Base-by-base conservation (phyloP, 1,140 invertebrate genomes). In the Saccostrea cuccullata region DNA sequence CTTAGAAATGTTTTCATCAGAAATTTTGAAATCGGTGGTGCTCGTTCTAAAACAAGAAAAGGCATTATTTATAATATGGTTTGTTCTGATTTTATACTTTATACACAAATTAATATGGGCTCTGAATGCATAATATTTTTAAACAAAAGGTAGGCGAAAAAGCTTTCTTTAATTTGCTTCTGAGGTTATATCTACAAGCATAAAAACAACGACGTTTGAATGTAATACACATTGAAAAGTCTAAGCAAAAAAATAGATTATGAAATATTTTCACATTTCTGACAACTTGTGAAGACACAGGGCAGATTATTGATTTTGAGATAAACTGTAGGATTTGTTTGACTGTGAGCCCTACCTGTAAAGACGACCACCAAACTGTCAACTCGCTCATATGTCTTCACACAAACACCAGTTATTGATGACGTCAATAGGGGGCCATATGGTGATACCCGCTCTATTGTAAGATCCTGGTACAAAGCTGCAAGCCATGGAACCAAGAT, bases 341-440 rank as follows among this genome's bases (percentile, higher is more conserved):
- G 70, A 77, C 70, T 77, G 70, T 77, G 26, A 77, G 70, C 70
- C 13, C 70, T 77, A 77, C 70, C 70, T 77, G 70, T 77, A 26
- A 77, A 77, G 26, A 77, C 9, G 15, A 15, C 26, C 26, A 77
- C 23, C 26, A 77, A 77, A 77, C 70, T 77, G 70, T 77, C 70
- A 77, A 26, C 70, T 77, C 13, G 70, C 70, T 77, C 70, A 77
- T 77, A 23, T 77, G 70, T 77, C 70, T 36, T 77, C 70, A 77
- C 70, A 26, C 23, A 77, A 77, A 77, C 70, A 26, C 70, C 30
- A 77, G 70, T 77, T 47, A 36, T 77, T 30, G 26, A 77, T 77
- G 70, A 77, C 70, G 70, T 77, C 70, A 77, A 77, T 77, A 26
- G 70, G 9, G 23, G 5, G 15, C 70, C 70, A 77, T 36, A 26